These are phyloP conservation scores for Tortricodes alternella DNA, from an alignment of 2,888 invertebrate species.

Conservation along the genomic window DNA sequence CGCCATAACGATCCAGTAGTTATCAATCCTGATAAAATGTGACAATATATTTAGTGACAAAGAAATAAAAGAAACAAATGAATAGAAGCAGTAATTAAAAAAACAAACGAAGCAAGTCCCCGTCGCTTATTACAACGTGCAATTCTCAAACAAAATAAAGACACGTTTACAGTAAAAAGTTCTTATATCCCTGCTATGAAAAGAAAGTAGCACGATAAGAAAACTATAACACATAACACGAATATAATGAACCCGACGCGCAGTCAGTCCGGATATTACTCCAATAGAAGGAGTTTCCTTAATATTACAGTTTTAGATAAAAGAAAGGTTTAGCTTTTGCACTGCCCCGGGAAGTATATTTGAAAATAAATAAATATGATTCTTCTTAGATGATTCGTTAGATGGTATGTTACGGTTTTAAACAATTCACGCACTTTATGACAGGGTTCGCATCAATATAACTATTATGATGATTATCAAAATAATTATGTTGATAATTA, in stretches of 20 bases:
- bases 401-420: no score
- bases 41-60: neutral
- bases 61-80: neutral
- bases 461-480: no score
- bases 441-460: no score
- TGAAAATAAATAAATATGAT: no score
- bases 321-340: conserved; percentile 18
- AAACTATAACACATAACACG: conserved; percentile 36
- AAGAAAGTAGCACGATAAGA: conserved; percentile 55
- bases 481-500: no score
- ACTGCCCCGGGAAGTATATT: neutral
- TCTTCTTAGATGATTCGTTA: no score
- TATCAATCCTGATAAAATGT: no score
- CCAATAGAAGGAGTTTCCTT: conserved; percentile 33
- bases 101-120: neutral
- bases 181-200: conserved; percentile 39
- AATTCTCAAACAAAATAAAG: conserved; percentile 19
- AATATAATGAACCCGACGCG: conserved; percentile 52
- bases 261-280: conserved; percentile 32
- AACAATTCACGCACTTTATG: no score
- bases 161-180: conserved; percentile 13
- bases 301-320: conserved; percentile 27
- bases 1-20: no score
- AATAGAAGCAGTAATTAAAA: conserved; percentile 1
- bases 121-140: conserved; percentile 7